phyloP scores from a whole-genome alignment of 1,140 invertebrate genomes.

The Ceratoteleas bidentatus region DNA sequence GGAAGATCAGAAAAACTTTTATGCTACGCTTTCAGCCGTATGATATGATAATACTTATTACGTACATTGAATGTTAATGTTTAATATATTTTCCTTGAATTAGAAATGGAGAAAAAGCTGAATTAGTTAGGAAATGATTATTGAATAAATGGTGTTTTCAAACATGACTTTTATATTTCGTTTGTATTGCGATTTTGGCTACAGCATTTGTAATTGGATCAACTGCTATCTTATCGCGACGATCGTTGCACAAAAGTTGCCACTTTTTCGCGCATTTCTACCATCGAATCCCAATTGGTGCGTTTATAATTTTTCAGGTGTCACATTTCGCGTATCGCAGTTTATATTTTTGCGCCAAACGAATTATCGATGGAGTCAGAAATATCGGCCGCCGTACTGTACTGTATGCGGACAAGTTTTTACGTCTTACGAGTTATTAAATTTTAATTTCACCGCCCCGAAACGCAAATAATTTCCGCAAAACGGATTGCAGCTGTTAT shows the following conservation, averaged over 20 bases:
- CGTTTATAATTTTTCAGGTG: conserved; percentile 12
- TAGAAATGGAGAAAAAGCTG: too few relatives aligned
- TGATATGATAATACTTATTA: too few relatives aligned
- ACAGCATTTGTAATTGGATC: conserved; percentile 16
- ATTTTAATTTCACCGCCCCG: conserved; percentile 1
- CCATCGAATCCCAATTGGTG: conserved; percentile 8
- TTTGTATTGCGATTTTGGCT: conserved; percentile 9
- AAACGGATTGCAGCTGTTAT: conserved; percentile 39
- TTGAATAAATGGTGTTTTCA: too few relatives aligned
- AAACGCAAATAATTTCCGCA: conserved; percentile 24
- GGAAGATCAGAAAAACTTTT: too few relatives aligned
- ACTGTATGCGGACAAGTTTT: background rate
- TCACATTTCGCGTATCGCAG: background rate
- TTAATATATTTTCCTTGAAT: too few relatives aligned
- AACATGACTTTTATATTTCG: background rate
- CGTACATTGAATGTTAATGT: too few relatives aligned
- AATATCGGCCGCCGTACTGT: too few relatives aligned
- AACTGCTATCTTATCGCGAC: conserved; percentile 9
- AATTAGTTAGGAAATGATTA: too few relatives aligned
- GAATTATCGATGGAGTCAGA: background rate
- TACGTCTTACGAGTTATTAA: conserved; percentile 1
- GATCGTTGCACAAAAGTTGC: conserved; percentile 5
- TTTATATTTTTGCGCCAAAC: background rate
- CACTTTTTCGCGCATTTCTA: conserved; percentile 3
- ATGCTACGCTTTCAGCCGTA: too few relatives aligned